Evolutionary conservation across 2,888 invertebrate genomes (phyloP).

Genomic region (Argyresthia albistria): DNA sequence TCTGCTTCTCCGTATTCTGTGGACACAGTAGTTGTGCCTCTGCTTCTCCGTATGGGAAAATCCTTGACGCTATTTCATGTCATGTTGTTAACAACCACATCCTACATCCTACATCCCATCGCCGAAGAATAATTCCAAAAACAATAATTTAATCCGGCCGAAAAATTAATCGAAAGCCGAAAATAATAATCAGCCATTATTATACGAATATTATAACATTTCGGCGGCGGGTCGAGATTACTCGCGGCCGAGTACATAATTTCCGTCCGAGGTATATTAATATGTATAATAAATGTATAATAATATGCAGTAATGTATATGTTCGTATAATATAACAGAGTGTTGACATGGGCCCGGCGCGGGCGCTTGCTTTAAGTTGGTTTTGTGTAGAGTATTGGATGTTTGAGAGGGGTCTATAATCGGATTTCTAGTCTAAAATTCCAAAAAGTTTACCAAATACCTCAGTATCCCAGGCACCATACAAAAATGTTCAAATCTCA

Average conservation of each 20-base stretch:
- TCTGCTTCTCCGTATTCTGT: no score
- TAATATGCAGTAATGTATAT: conserved; percentile 3
- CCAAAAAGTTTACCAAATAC: no score
- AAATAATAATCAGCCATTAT: not conserved
- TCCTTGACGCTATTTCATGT: no score
- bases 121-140: not conserved
- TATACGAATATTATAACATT: not conserved
- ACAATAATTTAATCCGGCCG: not conserved
- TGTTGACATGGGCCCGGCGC: not conserved
- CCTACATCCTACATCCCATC: no score
- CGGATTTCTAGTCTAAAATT: no score
- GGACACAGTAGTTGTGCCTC: no score
- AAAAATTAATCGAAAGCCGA: conserved; percentile 2
- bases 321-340: conserved; percentile 4
- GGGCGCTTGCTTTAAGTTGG: not conserved
- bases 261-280: not conserved
- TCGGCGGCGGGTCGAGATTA: not conserved
- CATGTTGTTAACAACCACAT: no score
- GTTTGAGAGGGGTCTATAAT: not conserved
- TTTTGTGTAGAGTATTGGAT: not conserved
- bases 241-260: not conserved
- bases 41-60: no score
- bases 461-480: no score
- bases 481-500: no score
- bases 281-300: not conserved